phyloP scores from a whole-genome alignment of 1,140 invertebrate species.

The Bombus affinis region DNA sequence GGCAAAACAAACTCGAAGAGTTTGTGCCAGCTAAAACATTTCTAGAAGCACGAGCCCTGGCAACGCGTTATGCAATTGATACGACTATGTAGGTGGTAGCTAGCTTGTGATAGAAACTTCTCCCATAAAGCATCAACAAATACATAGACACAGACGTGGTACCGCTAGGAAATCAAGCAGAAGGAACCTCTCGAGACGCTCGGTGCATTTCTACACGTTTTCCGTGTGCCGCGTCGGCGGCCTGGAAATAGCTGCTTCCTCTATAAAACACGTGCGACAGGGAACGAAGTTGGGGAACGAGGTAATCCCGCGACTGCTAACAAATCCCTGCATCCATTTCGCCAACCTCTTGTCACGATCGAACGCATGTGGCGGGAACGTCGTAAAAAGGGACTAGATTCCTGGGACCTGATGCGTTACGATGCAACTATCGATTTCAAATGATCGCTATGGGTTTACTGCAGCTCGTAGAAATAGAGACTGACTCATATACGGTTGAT shows the following conservation, averaged over 20 bases:
- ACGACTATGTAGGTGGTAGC: not conserved
- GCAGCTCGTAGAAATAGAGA: not conserved
- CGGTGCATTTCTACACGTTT: constrained; percentile 41
- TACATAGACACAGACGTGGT: constrained; percentile 3
- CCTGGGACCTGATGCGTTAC: not conserved
- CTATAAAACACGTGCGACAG: constrained; percentile 24
- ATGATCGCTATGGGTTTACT: not conserved
- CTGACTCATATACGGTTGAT: not conserved
- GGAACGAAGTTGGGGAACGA: constrained; percentile 37
- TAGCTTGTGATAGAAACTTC: constrained; percentile 32
- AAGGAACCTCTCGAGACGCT: constrained; percentile 46
- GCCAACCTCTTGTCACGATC: constrained; percentile 40
- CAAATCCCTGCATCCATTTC: constrained; percentile 47
- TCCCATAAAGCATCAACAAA: constrained; percentile 46
- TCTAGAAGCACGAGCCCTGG: constrained; percentile 7
- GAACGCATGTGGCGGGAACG: not conserved
- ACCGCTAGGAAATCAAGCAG: constrained; percentile 56
- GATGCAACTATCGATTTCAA: not conserved
- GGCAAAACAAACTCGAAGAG: not conserved
- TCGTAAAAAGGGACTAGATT: not conserved
- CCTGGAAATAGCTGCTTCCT: constrained; percentile 24
- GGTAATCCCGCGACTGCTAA: constrained; percentile 49
- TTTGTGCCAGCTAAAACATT: not conserved
- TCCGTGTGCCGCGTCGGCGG: not conserved
- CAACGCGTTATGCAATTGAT: constrained; percentile 23